These are phyloP conservation scores for Poeciliopsis infans DNA, from an alignment of 2,797 vertebrate genomes.

Conservation along the genomic window DNA sequence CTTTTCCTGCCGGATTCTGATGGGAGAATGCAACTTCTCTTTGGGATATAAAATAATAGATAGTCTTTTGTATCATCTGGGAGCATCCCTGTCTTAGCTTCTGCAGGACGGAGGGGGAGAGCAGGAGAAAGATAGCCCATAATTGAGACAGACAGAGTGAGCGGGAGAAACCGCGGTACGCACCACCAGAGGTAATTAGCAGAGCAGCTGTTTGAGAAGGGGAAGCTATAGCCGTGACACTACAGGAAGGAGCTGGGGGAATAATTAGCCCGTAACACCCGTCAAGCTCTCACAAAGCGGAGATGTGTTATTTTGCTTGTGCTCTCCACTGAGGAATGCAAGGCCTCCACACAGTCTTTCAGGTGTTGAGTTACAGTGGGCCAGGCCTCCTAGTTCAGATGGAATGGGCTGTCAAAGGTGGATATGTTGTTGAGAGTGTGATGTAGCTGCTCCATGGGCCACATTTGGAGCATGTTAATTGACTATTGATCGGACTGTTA, in stretches of 20 bases:
- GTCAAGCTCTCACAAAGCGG: slow-evolving; percentile 69
- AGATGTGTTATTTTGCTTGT: slow-evolving; percentile 70
- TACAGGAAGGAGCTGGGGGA: slow-evolving; percentile 77
- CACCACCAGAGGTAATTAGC: slow-evolving; percentile 78
- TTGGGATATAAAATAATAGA: slow-evolving; percentile 43
- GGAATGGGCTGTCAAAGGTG: slow-evolving; percentile 20
- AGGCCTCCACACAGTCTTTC: slow-evolving; percentile 33
- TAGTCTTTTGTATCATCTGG: slow-evolving; percentile 52
- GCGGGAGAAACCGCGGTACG: slow-evolving; percentile 42
- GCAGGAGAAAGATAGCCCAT: slow-evolving; percentile 40
- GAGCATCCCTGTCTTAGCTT: slow-evolving; percentile 39
- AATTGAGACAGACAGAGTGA: slow-evolving; percentile 59
- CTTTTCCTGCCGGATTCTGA: slow-evolving; percentile 40
- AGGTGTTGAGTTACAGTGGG: slow-evolving; percentile 27
- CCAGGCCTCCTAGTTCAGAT: slow-evolving; percentile 16
- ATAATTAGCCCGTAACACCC: slow-evolving; percentile 79
- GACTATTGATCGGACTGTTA: slow-evolving; percentile 58
- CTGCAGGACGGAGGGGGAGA: slow-evolving; percentile 52
- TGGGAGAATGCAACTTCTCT: slow-evolving; percentile 35
- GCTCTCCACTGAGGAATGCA: slow-evolving; percentile 58
- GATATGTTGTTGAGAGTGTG: slow-evolving; percentile 13
- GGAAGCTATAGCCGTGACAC: slow-evolving; percentile 71
- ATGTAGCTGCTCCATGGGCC: slow-evolving; percentile 33
- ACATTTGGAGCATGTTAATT: slow-evolving; percentile 69
- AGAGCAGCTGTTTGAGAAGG: slow-evolving; percentile 75